Evolutionary conservation across 2,797 vertebrate genomes (phyloP), one percentile per base, ranked within the genome.

Genomic region (Coreius guichenoti): DNA sequence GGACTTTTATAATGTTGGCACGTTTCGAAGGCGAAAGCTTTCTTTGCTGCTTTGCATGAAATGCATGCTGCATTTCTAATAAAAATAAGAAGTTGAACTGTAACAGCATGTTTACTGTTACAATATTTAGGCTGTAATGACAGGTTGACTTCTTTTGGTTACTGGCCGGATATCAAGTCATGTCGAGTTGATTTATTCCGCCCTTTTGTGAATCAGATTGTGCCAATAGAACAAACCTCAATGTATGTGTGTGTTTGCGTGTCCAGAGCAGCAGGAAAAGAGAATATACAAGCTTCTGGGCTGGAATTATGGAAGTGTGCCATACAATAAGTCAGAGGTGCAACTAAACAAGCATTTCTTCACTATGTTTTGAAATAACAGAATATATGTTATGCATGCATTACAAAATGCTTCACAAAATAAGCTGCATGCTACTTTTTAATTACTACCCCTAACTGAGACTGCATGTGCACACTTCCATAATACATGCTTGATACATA

Each of bases 151-250:
- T 81, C 86, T 88, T 65, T 80, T n/a, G 54, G 86, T 90, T 86
- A 81, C 87, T 80, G 67, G 75, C 31, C 47, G 26, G 82, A 88
- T 83, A 70, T 88, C 84, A 80, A 80, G 81, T 75, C 72, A 79
- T 73, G 78, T 85, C 72, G 31, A 76, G 83, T 67, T 81, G 72
- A 88, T 85, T 89, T 84, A 83, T 81, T 87, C 69, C 83, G 21
- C 74, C 72, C 79, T 83, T 70, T 75, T 36, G 19, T 47, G 74
- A 85, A 82, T 79, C 63, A 58, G 74, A 39, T 31, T 69, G 61
- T 73, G 83, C 63, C 77, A 78, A 78, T 36, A 81, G 65, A 81
- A 77, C 68, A 76, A 58, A 67, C 72, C 29, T 81, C 54, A n/a
- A 31, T 47, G 29, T 63, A 43, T 43, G 54, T 63, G 56, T 29